Percentiles rank a stretch among this genome's conserved stretches.
phyloP scores from a whole-genome alignment of 2,113 vertebrate species.

The Centrocercus urophasianus region DNA sequence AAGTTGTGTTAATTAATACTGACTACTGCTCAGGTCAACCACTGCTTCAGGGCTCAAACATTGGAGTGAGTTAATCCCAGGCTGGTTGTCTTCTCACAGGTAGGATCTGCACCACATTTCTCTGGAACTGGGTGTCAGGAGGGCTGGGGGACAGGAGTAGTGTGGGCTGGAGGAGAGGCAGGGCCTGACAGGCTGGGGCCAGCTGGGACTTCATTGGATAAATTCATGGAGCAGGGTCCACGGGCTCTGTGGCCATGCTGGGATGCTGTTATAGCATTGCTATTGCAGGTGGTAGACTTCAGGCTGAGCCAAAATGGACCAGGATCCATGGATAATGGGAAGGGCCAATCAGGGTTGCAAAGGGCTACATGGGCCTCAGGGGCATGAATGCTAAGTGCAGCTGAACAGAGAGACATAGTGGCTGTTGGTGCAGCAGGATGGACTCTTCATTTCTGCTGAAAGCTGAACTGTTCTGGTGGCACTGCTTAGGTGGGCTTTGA shows the following conservation, averaged over 20 bases:
- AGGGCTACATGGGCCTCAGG: neutral
- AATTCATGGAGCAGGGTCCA: rapidly evolving
- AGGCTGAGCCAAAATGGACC: rapidly evolving
- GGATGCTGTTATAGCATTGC: neutral
- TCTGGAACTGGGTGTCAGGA: neutral
- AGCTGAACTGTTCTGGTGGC: neutral
- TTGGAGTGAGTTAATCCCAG: neutral
- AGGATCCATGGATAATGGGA: no score
- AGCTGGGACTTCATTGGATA: neutral
- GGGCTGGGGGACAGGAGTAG: rapidly evolving
- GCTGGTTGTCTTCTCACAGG: rapidly evolving
- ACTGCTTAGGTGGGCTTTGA: neutral
- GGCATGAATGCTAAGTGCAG: neutral
- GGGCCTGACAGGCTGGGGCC: neutral
- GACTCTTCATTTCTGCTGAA: neutral
- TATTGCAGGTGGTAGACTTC: rapidly evolving
- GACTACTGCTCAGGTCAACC: rapidly evolving
- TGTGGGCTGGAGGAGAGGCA: rapidly evolving
- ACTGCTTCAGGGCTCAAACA: rapidly evolving
- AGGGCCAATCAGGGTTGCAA: rapidly evolving
- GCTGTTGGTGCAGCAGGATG: rapidly evolving
- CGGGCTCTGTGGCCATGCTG: rapidly evolving
- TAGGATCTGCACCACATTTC: neutral
- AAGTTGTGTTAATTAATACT: rapidly evolving
- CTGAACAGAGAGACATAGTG: rapidly evolving